Conservation (phyloP, 2,888 invertebrate species). For the Drosophila sordidula region DNA sequence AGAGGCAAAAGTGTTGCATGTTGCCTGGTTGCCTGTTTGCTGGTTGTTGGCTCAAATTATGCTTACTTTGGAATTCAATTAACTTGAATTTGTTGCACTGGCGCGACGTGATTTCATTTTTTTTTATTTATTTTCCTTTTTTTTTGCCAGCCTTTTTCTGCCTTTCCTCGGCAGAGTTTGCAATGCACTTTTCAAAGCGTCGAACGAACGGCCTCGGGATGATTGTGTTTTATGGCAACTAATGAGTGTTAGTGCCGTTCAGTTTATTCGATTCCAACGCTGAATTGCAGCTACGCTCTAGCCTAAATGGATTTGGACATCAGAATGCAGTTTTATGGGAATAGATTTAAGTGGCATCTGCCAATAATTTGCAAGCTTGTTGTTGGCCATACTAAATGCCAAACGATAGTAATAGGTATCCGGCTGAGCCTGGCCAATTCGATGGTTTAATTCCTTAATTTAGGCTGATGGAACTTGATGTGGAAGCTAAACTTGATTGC, state of each 20-base stretch:
- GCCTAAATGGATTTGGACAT: constrained; percentile 31
- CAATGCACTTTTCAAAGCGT: constrained; percentile 27
- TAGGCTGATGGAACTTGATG: background rate
- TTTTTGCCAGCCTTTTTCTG: constrained; percentile 2
- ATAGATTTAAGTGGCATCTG: constrained; percentile 19
- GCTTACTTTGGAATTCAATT: constrained; percentile 82
- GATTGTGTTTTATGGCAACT: constrained; percentile 76
- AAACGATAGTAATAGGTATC: background rate
- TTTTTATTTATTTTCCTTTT: no score
- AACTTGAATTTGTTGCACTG: constrained; percentile 84
- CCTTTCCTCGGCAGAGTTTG: constrained; percentile 1
- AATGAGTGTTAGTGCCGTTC: constrained; percentile 65
- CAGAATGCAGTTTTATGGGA: constrained; percentile 12
- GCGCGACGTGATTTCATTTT: constrained; percentile 82
- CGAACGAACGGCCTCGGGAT: constrained; percentile 17
- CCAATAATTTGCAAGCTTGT: constrained; percentile 15
- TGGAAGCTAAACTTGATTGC: no score
- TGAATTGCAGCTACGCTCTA: constrained; percentile 16
- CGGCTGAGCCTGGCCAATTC: no score
- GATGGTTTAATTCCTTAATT: background rate
- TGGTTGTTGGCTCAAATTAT: constrained; percentile 72
- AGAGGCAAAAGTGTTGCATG: constrained; percentile 62
- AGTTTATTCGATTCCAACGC: constrained; percentile 50
- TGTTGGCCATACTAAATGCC: background rate
- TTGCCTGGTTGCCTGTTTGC: constrained; percentile 25